These are phyloP conservation scores for Varecia variegata DNA, from an alignment of 2,797 vertebrate species.

Conservation along the genomic window DNA sequence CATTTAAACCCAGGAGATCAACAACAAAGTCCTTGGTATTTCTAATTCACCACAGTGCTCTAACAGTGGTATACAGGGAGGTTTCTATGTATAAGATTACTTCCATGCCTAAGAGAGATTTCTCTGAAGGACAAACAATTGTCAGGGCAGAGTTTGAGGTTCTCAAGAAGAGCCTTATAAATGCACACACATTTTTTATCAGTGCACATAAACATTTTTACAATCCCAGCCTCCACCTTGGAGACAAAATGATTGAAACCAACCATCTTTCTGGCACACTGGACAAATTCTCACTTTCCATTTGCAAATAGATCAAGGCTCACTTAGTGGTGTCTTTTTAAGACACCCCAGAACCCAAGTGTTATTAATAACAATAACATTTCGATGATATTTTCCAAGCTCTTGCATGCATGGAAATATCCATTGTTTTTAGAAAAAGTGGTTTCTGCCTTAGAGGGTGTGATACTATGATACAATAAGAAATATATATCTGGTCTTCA, in stretches of 20 bases:
- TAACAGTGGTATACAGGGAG: not conserved
- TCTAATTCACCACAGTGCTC: not conserved
- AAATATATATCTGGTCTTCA: not conserved
- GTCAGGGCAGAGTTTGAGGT: not conserved
- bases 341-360: not conserved
- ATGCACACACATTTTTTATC: not conserved
- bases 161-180: not conserved
- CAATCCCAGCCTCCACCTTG: not conserved
- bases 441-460: not conserved
- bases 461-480: not conserved
- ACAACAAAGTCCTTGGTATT: not conserved
- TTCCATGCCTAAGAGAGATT: not conserved
- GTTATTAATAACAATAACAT: not conserved
- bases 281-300: not conserved
- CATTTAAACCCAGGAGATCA: not conserved
- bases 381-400: not conserved
- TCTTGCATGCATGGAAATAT: not conserved
- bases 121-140: not conserved
- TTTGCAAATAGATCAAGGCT: not conserved
- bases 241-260: not conserved
- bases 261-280: not conserved
- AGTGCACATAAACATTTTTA: not conserved
- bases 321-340: not conserved
- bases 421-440: not conserved
- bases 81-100: not conserved